Conservation (phyloP, 2,113 vertebrate species). For the Chamaetylas fuelleborni region DNA sequence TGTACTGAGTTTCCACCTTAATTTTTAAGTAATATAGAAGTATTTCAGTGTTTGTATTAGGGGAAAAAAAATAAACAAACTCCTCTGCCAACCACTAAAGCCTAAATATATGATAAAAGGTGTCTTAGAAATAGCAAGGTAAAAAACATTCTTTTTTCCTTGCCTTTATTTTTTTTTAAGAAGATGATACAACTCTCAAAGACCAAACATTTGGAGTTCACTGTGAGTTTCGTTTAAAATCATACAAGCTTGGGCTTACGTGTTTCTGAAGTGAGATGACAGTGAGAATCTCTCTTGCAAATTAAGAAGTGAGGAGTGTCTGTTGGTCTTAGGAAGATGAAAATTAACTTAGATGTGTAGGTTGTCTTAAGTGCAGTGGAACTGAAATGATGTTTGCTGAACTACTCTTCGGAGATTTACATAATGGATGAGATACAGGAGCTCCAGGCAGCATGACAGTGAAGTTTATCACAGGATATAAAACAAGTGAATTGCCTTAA, state of each 20-base stretch:
- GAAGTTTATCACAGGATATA: conserved; percentile 34
- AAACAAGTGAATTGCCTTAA: conserved; percentile 55
- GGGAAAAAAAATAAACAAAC: background rate
- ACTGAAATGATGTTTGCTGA: conserved; percentile 53
- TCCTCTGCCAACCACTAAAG: background rate
- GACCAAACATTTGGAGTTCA: background rate
- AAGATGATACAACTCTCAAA: background rate
- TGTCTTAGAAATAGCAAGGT: background rate
- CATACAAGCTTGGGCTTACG: background rate
- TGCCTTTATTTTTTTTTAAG: background rate
- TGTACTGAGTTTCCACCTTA: background rate
- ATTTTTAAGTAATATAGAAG: background rate
- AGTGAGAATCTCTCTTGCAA: background rate
- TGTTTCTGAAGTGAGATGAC: background rate
- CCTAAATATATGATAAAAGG: background rate
- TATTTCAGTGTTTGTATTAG: background rate
- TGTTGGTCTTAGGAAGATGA: conserved; percentile 20
- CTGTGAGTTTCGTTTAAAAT: background rate
- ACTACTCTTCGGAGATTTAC: conserved; percentile 66
- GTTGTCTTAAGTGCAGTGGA: conserved; percentile 43
- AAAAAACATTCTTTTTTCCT: background rate
- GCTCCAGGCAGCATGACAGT: conserved; percentile 25
- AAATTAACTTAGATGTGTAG: conserved; percentile 54
- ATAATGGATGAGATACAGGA: conserved; percentile 65
- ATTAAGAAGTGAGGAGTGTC: conserved; percentile 1